Conservation (phyloP, 1,140 invertebrate genomes). For the Atopsyche davidsoni region DNA sequence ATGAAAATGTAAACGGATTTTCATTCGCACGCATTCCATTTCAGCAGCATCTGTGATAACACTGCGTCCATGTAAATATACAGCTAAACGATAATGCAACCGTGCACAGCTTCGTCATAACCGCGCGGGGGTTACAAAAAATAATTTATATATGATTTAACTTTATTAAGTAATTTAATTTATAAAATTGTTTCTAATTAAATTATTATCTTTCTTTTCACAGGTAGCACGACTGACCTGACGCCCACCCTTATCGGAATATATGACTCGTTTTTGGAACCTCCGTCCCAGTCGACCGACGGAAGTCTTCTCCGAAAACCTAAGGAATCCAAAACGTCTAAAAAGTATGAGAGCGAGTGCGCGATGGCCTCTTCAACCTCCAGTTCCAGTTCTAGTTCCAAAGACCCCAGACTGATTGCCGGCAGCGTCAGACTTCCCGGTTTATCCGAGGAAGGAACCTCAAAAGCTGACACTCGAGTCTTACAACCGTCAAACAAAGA, state of each 20-base stretch:
- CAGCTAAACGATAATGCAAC: not conserved
- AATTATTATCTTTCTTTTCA: conserved; percentile 33
- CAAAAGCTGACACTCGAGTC: not conserved
- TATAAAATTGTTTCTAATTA: too few species aligned
- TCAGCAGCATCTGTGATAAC: not conserved
- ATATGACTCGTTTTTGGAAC: conserved; percentile 46
- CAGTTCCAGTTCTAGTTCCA: conserved; percentile 35
- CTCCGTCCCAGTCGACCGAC: conserved; percentile 3
- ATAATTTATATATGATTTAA: too few species aligned
- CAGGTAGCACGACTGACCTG: conserved; percentile 55
- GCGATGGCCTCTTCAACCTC: conserved; percentile 21
- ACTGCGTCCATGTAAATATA: not conserved
- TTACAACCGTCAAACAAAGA: conserved; percentile 4
- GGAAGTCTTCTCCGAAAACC: not conserved
- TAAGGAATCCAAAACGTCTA: conserved; percentile 31
- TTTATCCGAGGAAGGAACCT: conserved; percentile 12
- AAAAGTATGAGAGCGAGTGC: conserved; percentile 27
- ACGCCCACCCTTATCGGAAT: conserved; percentile 53
- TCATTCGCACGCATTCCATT: not conserved
- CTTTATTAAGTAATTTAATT: too few species aligned
- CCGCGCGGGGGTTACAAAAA: not conserved
- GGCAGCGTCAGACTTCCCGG: conserved; percentile 42
- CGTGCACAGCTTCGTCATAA: not conserved
- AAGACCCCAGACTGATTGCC: conserved; percentile 41
- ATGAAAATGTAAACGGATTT: too few species aligned